phyloP scores from a whole-genome alignment of 2,888 invertebrate species.

The Pollenia angustigena region DNA sequence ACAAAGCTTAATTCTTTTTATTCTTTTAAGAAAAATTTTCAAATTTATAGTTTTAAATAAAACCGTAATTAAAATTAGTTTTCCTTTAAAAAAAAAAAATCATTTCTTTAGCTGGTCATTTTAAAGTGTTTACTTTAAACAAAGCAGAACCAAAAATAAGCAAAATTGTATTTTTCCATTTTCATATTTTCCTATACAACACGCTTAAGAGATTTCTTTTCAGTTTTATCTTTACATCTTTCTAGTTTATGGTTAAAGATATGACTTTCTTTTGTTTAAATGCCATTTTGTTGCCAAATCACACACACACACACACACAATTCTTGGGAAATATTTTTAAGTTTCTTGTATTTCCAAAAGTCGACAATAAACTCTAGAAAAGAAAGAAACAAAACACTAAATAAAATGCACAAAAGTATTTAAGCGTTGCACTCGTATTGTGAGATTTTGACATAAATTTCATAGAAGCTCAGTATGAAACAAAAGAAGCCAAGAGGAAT shows the following conservation, averaged over 20 bases:
- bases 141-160: no score
- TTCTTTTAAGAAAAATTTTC: no score
- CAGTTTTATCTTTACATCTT: slow-evolving; percentile 23
- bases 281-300: slow-evolving; percentile 20
- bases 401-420: slow-evolving; percentile 51
- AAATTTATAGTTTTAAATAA: no score
- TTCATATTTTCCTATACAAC: not conserved
- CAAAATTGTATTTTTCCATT: no score
- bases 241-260: slow-evolving; percentile 37
- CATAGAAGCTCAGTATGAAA: slow-evolving; percentile 46
- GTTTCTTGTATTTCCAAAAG: slow-evolving; percentile 42
- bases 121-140: no score
- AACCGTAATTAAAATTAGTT: no score
- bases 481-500: not conserved
- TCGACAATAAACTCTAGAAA: slow-evolving; percentile 32
- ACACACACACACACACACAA: not conserved
- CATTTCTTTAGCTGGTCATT: no score
- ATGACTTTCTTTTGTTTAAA: slow-evolving; percentile 47
- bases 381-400: slow-evolving; percentile 38
- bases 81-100: no score
- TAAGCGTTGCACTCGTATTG: slow-evolving; percentile 54
- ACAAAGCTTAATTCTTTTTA: no score
- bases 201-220: slow-evolving; percentile 2
- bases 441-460: slow-evolving; percentile 65
- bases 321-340: slow-evolving; percentile 9